Conservation (phyloP, 2,797 vertebrate genomes). For the Echiichthys vipera region DNA sequence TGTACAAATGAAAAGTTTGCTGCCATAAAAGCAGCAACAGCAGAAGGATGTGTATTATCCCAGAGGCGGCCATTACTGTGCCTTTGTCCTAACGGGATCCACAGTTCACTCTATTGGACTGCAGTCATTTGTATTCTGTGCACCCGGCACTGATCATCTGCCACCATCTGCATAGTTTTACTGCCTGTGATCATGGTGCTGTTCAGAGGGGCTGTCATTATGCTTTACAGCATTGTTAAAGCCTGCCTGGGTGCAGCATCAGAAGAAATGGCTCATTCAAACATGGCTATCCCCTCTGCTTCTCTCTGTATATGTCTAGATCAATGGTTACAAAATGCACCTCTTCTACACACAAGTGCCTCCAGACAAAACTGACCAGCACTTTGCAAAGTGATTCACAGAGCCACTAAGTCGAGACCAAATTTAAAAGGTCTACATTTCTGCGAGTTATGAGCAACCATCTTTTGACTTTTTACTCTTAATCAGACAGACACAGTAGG, state of each 20-base stretch:
- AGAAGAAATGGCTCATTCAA: slow-evolving; percentile 71
- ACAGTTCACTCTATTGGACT: slow-evolving; percentile 52
- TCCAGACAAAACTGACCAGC: slow-evolving; percentile 76
- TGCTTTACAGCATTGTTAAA: slow-evolving; percentile 85
- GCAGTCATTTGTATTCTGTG: slow-evolving; percentile 80
- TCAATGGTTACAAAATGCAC: slow-evolving; percentile 63
- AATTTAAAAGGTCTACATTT: slow-evolving; percentile 61
- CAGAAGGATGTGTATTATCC: slow-evolving; percentile 65
- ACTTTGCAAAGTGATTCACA: slow-evolving; percentile 66
- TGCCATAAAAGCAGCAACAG: slow-evolving; percentile 63
- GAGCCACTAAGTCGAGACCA: slow-evolving; percentile 51
- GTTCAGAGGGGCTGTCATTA: slow-evolving; percentile 83
- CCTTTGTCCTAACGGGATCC: slow-evolving; percentile 74
- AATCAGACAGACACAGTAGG: slow-evolving; percentile 39
- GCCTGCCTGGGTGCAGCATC: slow-evolving; percentile 70
- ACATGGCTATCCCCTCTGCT: slow-evolving; percentile 48
- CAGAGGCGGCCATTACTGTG: slow-evolving; percentile 64
- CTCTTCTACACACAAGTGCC: slow-evolving; percentile 61
- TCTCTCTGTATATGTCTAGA: slow-evolving; percentile 41
- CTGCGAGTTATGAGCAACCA: slow-evolving; percentile 47
- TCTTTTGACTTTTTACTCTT: slow-evolving; percentile 58
- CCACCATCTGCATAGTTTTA: slow-evolving; percentile 87
- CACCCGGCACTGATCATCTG: slow-evolving; percentile 78
- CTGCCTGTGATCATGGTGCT: slow-evolving; percentile 83
- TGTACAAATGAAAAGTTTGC: slow-evolving; percentile 77